phyloP scores from a whole-genome alignment of 1,140 invertebrate species.

The Hesperophylax magnus region DNA sequence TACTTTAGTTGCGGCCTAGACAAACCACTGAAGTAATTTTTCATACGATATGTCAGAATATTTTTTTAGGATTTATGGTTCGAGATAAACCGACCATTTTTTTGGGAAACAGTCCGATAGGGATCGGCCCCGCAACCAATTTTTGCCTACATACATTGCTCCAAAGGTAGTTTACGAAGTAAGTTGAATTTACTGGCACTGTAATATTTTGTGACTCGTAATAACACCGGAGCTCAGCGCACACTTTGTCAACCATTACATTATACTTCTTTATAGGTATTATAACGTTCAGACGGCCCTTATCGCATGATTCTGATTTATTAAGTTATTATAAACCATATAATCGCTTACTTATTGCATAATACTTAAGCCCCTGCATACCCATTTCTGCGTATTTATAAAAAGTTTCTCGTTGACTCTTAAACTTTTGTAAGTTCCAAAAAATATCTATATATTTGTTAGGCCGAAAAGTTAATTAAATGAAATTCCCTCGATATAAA shows the following conservation, averaged over 20 bases:
- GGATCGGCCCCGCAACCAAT: constrained; percentile 52
- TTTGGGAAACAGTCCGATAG: constrained; percentile 52
- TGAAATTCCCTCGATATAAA: too few species aligned
- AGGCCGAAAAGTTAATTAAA: too few species aligned
- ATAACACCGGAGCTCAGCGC: constrained; percentile 1
- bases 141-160: constrained; percentile 45
- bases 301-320: constrained; percentile 45
- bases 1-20: constrained; percentile 24
- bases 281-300: constrained; percentile 27
- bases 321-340: constrained; percentile 1
- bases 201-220: constrained; percentile 44
- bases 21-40: constrained; percentile 47
- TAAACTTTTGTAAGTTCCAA: too few species aligned
- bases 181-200: constrained; percentile 50
- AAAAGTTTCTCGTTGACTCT: too few species aligned
- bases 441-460: too few species aligned
- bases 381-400: too few species aligned
- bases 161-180: constrained; percentile 52
- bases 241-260: constrained; percentile 43
- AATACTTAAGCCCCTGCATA: too few species aligned
- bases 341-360: too few species aligned
- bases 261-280: constrained; percentile 19
- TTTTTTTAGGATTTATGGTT: constrained; percentile 55
- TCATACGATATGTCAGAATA: constrained; percentile 54
- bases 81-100: constrained; percentile 49